These are phyloP conservation scores for Sebastes umbrosus DNA, from an alignment of 2,797 vertebrate genomes.

Conservation along the genomic window DNA sequence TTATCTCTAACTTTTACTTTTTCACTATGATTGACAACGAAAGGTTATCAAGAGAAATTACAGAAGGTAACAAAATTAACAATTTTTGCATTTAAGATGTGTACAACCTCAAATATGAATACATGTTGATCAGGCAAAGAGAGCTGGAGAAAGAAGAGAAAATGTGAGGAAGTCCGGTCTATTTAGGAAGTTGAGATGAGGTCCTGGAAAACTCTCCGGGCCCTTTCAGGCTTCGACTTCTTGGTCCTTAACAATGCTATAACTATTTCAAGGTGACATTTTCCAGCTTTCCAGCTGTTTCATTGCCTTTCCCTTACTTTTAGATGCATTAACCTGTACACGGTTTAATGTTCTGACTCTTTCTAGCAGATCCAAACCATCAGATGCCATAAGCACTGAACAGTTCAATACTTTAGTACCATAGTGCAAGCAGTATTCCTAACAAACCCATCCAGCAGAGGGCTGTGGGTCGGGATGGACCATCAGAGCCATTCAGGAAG, in stretches of 20 bases:
- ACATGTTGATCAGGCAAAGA: background rate
- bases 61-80: background rate
- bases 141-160: background rate
- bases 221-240: background rate
- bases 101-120: background rate
- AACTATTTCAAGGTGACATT: background rate
- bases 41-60: background rate
- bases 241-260: background rate
- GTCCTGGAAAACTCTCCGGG: background rate
- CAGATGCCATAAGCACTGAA: background rate
- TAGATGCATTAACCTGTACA: background rate
- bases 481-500: conserved; percentile 79
- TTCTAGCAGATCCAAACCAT: background rate
- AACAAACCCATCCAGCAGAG: conserved; percentile 65
- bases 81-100: background rate
- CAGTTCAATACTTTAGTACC: conserved; percentile 22
- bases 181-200: background rate
- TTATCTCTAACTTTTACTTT: background rate
- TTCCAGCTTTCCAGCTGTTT: background rate
- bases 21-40: background rate
- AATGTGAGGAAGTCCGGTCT: background rate
- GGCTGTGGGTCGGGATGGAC: background rate
- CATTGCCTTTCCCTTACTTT: background rate
- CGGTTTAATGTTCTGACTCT: background rate
- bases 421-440: conserved; percentile 56